Conservation (phyloP, 2,113 vertebrate genomes). For the Ictalurus furcatus region DNA sequence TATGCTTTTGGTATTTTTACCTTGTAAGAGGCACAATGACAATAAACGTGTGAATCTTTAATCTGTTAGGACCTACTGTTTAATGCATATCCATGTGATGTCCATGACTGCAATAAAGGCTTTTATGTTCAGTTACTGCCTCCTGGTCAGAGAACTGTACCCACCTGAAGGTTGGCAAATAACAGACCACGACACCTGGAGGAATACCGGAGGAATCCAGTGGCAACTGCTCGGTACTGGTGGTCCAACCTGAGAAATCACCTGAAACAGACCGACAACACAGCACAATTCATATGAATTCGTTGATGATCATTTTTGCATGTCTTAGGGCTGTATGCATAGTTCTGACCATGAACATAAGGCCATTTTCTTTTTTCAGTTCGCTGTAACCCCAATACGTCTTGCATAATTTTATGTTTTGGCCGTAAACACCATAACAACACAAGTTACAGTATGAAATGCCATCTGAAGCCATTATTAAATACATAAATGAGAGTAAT, state of each 20-base stretch:
- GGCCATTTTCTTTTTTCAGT: not conserved
- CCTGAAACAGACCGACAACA: slow-evolving; percentile 60
- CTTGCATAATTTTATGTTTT: not conserved
- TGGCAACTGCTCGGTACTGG: slow-evolving; percentile 66
- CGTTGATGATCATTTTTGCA: not conserved
- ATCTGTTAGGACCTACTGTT: not conserved
- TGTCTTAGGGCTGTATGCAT: not conserved
- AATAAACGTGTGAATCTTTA: not conserved
- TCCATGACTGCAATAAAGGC: not conserved
- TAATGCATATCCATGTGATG: not conserved
- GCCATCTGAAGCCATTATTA: not conserved
- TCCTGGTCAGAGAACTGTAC: not conserved
- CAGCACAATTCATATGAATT: not conserved
- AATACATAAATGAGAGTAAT: not conserved
- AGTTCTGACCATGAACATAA: not conserved
- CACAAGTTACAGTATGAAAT: not conserved
- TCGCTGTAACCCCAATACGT: not conserved
- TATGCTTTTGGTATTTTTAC: not conserved
- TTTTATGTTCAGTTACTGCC: not conserved
- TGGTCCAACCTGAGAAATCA: slow-evolving; percentile 78
- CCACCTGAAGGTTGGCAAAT: slow-evolving; percentile 65
- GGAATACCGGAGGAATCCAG: slow-evolving; percentile 66
- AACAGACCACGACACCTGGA: slow-evolving; percentile 61
- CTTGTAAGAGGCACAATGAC: not conserved
- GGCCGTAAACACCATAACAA: not conserved